These are phyloP conservation scores for Drosophila erecta DNA, from an alignment of 1,140 invertebrate species.

Conservation along the genomic window DNA sequence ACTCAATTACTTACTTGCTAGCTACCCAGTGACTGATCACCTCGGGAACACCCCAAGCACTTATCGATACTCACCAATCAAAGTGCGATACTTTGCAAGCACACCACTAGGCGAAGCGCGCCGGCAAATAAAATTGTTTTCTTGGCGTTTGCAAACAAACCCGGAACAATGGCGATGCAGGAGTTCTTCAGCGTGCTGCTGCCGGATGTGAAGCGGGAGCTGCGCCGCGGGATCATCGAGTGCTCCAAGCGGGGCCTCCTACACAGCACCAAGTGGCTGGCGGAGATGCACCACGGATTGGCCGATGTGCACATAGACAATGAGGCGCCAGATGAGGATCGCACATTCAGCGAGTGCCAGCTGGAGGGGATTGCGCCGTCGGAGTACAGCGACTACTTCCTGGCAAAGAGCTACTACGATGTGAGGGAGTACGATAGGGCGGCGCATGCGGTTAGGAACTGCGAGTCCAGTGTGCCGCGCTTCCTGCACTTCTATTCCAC, in stretches of 20 bases:
- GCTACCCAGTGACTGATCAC: too few relatives aligned
- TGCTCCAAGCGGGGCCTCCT: constrained; percentile 78
- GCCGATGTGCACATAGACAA: constrained; percentile 87
- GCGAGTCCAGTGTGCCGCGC: constrained; percentile 87
- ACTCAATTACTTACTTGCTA: too few relatives aligned
- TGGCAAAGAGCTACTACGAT: constrained; percentile 96
- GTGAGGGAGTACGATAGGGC: constrained; percentile 96
- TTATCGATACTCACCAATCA: neutral
- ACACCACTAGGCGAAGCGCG: constrained; percentile 26
- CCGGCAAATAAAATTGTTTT: constrained; percentile 63
- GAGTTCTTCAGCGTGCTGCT: constrained; percentile 70
- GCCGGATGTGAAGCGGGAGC: constrained; percentile 75
- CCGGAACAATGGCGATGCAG: constrained; percentile 38
- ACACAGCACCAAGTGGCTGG: constrained; percentile 90
- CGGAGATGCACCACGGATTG: constrained; percentile 92
- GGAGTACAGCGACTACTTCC: constrained; percentile 90
- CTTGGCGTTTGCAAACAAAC: neutral
- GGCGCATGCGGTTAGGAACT: constrained; percentile 92
- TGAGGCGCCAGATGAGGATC: constrained; percentile 79
- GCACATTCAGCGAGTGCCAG: constrained; percentile 65
- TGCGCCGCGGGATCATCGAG: constrained; percentile 78
- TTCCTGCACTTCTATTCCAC: constrained; percentile 94
- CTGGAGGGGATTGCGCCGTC: constrained; percentile 84
- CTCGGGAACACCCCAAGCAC: neutral
- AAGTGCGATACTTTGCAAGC: neutral